phyloP scores from a whole-genome alignment of 2,797 vertebrate species.

The Bradypodion ventrale region DNA sequence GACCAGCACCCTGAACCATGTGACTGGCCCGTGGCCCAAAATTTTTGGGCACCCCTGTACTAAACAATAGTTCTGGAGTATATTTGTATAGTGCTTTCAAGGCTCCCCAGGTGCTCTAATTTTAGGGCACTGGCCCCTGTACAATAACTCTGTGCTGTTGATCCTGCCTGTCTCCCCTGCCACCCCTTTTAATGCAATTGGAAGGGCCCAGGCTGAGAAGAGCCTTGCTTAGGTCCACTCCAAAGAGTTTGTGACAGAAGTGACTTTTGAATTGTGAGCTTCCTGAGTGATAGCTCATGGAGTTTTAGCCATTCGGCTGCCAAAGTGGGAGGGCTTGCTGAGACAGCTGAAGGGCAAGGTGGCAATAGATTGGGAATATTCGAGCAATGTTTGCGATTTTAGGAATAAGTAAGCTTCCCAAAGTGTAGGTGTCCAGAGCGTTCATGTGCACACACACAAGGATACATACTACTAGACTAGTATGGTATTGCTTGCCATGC shows the following conservation, averaged over 20 bases:
- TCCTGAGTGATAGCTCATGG: neutral
- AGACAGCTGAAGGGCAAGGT: neutral
- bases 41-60: no score
- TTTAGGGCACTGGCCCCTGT: neutral
- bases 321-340: neutral
- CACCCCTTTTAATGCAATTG: neutral
- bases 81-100: neutral
- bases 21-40: no score
- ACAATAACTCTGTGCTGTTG: neutral
- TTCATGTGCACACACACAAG: neutral
- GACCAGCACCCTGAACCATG: no score
- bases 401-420: neutral
- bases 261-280: neutral
- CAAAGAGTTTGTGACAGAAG: neutral
- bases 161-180: neutral
- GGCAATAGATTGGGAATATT: neutral
- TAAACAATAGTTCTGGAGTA: no score
- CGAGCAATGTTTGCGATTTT: neutral
- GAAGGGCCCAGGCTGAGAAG: neutral
- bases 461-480: neutral
- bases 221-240: neutral
- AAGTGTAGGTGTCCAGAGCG: neutral
- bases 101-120: neutral
- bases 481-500: neutral
- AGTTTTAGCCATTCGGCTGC: neutral